phyloP scores from a whole-genome alignment of 2,888 invertebrate genomes.

The Seira ritae region DNA sequence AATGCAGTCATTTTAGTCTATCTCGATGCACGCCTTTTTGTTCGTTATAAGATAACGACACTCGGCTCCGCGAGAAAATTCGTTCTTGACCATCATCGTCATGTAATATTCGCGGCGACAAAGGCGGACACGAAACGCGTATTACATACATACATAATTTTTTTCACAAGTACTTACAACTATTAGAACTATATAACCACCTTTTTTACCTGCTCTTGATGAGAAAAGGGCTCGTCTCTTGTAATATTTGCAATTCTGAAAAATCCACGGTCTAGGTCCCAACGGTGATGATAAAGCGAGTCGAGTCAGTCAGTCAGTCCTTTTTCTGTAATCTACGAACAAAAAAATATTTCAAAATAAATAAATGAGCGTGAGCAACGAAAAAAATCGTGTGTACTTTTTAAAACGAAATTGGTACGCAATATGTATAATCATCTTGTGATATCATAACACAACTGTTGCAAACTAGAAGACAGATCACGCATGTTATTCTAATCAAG shows the following conservation, averaged over 20 bases:
- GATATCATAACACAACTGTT: constrained; percentile 10
- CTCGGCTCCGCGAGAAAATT: constrained; percentile 24
- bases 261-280: constrained; percentile 52
- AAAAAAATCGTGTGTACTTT: constrained; percentile 30
- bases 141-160: constrained; percentile 27
- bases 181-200: too few species aligned
- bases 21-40: background rate
- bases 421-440: constrained; percentile 11
- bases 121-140: constrained; percentile 35
- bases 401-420: constrained; percentile 15
- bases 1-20: constrained; percentile 15
- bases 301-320: constrained; percentile 28
- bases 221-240: background rate
- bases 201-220: constrained; percentile 23
- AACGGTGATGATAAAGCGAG: constrained; percentile 26
- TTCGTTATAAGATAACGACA: constrained; percentile 1
- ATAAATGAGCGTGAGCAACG: constrained; percentile 37
- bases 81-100: constrained; percentile 54
- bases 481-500: constrained; percentile 21
- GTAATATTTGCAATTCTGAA: background rate
- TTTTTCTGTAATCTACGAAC: constrained; percentile 25
- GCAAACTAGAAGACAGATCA: constrained; percentile 21
- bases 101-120: constrained; percentile 33
- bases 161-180: background rate
- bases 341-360: constrained; percentile 49